Evolutionary conservation across 2,888 invertebrate species (phyloP).

Genomic region (Harpalus rufipes): DNA sequence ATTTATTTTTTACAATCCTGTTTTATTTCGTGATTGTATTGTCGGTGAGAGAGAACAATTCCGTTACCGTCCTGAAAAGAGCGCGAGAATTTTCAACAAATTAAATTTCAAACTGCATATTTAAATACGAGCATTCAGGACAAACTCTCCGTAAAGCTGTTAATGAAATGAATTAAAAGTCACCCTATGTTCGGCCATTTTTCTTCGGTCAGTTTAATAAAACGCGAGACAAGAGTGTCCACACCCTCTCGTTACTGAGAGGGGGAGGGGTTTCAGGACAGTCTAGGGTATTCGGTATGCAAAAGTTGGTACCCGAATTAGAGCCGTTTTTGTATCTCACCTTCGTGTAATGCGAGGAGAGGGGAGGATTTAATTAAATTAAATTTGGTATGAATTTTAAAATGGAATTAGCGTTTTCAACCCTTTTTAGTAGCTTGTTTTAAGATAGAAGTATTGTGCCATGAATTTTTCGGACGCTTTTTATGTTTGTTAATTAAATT

Average conservation of each 20-base stretch:
- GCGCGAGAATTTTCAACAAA: constrained; percentile 58
- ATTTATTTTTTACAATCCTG: not conserved
- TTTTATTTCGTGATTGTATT: not conserved
- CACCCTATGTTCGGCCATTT: constrained; percentile 71
- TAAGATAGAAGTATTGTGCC: constrained; percentile 53
- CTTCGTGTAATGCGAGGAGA: constrained; percentile 24
- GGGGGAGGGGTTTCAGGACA: constrained; percentile 33
- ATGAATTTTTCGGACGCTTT: constrained; percentile 50
- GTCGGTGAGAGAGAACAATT: constrained; percentile 13
- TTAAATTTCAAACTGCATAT: constrained; percentile 63
- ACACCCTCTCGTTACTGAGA: constrained; percentile 48
- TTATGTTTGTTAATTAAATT: constrained; percentile 56
- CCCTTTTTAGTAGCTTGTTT: constrained; percentile 51
- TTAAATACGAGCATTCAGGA: constrained; percentile 56
- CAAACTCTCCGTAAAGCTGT: constrained; percentile 58
- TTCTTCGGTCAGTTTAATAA: constrained; percentile 74
- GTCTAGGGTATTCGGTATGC: constrained; percentile 46
- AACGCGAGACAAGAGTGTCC: constrained; percentile 69
- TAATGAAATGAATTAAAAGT: constrained; percentile 63
- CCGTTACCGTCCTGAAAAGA: constrained; percentile 42
- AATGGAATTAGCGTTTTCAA: constrained; percentile 56
- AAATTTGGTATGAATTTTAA: constrained; percentile 64
- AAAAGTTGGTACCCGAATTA: constrained; percentile 47
- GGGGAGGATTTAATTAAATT: constrained; percentile 62
- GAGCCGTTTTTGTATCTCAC: constrained; percentile 52